Conservation (phyloP, 2,113 vertebrate genomes). For the Cyprinodon tularosa region DNA sequence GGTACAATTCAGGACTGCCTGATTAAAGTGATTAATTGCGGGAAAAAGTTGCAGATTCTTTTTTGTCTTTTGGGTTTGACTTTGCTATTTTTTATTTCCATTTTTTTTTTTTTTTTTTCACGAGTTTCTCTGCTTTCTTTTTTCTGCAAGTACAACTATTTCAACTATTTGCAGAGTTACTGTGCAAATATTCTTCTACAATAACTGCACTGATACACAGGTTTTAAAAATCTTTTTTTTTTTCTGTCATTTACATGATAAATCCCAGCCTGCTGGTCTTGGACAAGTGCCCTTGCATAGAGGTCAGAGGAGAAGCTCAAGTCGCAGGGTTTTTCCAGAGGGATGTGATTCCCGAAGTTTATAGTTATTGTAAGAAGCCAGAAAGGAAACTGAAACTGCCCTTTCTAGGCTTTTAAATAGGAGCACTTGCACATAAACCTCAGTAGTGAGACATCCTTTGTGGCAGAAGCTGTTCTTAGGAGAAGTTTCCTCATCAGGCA, state of each 20-base stretch:
- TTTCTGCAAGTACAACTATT: neutral
- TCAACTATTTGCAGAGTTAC: neutral
- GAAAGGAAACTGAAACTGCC: conserved; percentile 52
- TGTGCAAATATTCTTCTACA: neutral
- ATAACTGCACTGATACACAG: neutral
- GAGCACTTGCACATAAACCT: neutral
- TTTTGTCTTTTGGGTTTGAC: neutral
- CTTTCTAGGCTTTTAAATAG: neutral
- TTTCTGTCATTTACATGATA: neutral
- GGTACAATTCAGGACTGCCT: too few relatives aligned
- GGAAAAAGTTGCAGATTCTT: neutral
- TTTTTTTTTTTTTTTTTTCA: too few relatives aligned
- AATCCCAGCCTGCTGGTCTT: neutral
- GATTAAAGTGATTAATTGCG: neutral
- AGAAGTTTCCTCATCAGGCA: neutral
- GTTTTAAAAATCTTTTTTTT: neutral
- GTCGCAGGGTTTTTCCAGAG: neutral
- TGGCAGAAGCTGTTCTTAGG: neutral
- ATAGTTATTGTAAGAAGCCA: neutral
- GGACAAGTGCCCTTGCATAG: neutral
- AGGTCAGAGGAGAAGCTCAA: neutral
- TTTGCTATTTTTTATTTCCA: neutral
- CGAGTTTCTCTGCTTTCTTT: neutral
- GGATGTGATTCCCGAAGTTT: neutral
- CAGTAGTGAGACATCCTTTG: neutral